These are phyloP conservation scores for Excalfactoria chinensis DNA, from an alignment of 2,113 vertebrate species.

Conservation along the genomic window DNA sequence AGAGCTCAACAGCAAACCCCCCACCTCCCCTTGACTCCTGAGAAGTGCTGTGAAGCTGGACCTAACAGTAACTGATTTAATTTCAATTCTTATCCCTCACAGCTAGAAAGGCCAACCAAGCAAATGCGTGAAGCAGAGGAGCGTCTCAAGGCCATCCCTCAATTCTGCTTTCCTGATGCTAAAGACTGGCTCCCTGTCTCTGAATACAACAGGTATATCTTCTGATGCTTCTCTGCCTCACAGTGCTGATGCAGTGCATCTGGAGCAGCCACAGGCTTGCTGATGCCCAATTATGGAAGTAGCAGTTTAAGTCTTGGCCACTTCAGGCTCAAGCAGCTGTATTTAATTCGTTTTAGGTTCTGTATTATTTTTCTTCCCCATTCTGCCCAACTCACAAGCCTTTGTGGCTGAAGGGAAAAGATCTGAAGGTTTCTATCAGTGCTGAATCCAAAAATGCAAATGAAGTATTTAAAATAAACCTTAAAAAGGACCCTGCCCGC, in stretches of 20 bases:
- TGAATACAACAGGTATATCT: constrained; percentile 90
- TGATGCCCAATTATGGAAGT: constrained; percentile 34
- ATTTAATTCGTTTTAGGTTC: constrained; percentile 2
- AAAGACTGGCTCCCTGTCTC: constrained; percentile 97
- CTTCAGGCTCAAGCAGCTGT: constrained; percentile 15
- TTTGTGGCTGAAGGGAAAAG: neutral
- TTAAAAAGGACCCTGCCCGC: neutral
- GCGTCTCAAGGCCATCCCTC: constrained; percentile 96
- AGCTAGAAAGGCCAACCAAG: constrained; percentile 97
- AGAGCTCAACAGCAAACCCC: neutral
- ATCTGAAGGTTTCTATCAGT: neutral
- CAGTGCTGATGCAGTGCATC: neutral
- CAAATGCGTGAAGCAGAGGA: constrained; percentile 97
- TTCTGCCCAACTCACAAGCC: neutral
- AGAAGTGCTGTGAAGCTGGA: neutral
- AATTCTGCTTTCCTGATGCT: constrained; percentile 99
- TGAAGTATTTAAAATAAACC: constrained; percentile 8
- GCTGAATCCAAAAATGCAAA: neutral
- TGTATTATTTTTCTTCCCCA: neutral
- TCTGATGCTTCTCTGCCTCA: neutral
- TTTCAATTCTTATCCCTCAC: neutral
- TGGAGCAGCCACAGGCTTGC: neutral
- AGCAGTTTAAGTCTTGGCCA: constrained; percentile 31
- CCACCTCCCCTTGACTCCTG: neutral
- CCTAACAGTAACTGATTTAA: neutral